These are phyloP conservation scores for Heterohyrax brucei DNA, from an alignment of 2,797 vertebrate species.

Conservation along the genomic window DNA sequence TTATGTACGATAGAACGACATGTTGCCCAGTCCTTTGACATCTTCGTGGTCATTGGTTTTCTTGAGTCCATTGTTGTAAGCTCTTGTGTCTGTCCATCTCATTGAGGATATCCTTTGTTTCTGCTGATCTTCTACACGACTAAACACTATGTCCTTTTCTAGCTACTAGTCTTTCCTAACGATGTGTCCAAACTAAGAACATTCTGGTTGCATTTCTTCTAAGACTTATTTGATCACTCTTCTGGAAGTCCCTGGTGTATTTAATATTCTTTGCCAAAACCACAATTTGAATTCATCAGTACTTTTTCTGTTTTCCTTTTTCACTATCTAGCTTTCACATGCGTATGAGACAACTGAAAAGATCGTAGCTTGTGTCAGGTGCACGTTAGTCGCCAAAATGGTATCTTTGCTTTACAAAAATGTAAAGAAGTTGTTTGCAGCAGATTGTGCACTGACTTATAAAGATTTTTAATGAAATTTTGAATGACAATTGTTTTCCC, in stretches of 20 bases:
- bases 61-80: background rate
- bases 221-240: background rate
- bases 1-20: background rate
- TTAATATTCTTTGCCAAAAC: background rate
- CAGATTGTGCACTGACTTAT: background rate
- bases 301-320: background rate
- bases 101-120: background rate
- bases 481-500: background rate
- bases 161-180: background rate
- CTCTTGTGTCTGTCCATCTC: background rate
- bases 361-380: background rate
- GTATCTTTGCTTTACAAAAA: background rate
- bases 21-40: background rate
- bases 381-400: background rate
- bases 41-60: background rate
- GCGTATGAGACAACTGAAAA: background rate
- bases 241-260: background rate
- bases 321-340: background rate
- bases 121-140: too few relatives aligned
- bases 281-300: background rate
- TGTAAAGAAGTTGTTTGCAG: background rate
- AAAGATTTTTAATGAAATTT: slow-evolving; percentile 7
- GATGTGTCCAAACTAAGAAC: background rate
- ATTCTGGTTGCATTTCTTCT: background rate
- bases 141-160: background rate